These are phyloP conservation scores for Tenthredo livida DNA, from an alignment of 2,888 invertebrate species.

Conservation along the genomic window DNA sequence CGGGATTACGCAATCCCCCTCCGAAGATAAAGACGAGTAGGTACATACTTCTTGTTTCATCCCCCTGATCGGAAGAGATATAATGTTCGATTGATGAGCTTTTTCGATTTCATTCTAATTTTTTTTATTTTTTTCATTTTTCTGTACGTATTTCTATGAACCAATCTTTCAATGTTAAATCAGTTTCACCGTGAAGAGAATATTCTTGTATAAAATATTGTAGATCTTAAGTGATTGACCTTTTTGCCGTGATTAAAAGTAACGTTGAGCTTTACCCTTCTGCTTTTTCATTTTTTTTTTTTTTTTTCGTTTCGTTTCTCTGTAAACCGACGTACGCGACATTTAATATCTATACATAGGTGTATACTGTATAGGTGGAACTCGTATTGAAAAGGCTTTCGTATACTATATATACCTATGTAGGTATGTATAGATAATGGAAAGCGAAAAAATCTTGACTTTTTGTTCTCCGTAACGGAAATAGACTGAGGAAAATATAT, in stretches of 20 bases:
- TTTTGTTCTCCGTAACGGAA: conserved; percentile 10
- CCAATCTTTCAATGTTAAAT: background rate
- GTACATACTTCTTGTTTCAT: background rate
- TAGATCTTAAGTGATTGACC: background rate
- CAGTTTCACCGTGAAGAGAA: background rate
- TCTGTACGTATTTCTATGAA: background rate
- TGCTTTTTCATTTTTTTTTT: too few species aligned
- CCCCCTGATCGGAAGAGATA: background rate
- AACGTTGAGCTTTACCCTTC: background rate
- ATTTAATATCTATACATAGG: background rate
- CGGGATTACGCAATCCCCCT: background rate
- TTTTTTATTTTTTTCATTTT: background rate
- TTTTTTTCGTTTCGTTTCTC: too few species aligned
- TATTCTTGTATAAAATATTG: background rate
- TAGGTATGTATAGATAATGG: conserved; percentile 8
- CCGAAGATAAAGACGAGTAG: too few species aligned
- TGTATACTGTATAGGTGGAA: background rate
- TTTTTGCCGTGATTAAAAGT: background rate
- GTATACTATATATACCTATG: too few species aligned
- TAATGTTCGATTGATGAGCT: background rate
- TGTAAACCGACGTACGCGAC: background rate
- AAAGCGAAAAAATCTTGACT: conserved; percentile 17
- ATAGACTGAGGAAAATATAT: background rate
- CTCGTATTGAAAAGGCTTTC: conserved; percentile 35
- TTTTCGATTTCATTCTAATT: background rate